Evolutionary conservation across 2,113 vertebrate genomes (phyloP), one percentile per base, ranked within the genome.

Genomic region (Lophochroa leadbeateri): DNA sequence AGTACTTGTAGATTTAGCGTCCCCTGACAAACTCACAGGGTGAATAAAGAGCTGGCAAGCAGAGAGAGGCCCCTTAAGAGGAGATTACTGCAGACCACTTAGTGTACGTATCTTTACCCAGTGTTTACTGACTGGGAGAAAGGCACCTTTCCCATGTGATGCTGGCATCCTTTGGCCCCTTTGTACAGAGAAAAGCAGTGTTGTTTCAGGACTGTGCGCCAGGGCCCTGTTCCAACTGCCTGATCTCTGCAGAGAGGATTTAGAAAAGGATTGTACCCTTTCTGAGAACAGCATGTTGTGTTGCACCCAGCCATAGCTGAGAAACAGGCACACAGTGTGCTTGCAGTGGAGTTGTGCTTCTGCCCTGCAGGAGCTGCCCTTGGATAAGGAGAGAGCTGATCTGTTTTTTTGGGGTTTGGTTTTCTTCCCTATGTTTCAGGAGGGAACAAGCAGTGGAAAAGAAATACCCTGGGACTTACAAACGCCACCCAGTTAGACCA

Each of bases 381-480:
- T 88, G 81, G 11, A 44, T 67, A 53, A 39, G 49, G 63, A 41
- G 10, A 87, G 25, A 92, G 50, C 43, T 92, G 23, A 72, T 82
- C 28, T 78, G 9, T 16, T 86, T 85, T 69, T 23, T 24, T 6
- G n/a, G 44, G 19, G 9, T 17, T 31, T 27, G 0, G 7, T 14
- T 47, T 24, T n/a, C n/a, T 43, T 64, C 35, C 8, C 71, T 9
- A 67, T 86, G 24, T 79, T 91, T 85, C 94, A 99, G 99, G 96
- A 98, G 99, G 93, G 99, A 99, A 74, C 99, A 99, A 96, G 99
- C 99, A 3, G 99, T 99, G 96, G 99, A 99, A 96, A 99, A 99
- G 96, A 99, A 99, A 92, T 99, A 99, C 55, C 99, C 99, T 3
- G 99, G 99, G 15, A 98, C 98, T 67, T 99, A 99, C 96, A 99